These are phyloP conservation scores for Alosa sapidissima DNA, from an alignment of 2,797 vertebrate species.

Conservation along the genomic window DNA sequence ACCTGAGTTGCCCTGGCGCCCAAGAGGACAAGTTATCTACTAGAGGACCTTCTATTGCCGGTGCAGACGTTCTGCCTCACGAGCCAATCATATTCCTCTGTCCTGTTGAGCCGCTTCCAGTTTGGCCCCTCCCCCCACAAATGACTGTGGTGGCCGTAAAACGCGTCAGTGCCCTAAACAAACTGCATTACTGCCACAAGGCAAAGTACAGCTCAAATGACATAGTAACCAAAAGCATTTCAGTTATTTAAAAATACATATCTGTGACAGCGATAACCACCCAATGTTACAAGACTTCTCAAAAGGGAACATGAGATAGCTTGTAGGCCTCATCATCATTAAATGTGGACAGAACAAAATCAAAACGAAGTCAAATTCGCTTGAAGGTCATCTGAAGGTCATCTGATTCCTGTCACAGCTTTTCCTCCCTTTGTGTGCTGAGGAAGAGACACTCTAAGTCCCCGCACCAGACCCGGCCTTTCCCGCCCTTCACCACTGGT, in stretches of 20 bases:
- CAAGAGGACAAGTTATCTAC: neutral
- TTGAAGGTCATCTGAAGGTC: neutral
- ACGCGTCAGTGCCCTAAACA: neutral
- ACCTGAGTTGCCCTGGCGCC: neutral
- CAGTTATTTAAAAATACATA: neutral
- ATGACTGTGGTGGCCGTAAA: neutral
- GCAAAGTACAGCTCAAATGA: neutral
- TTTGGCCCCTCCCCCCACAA: neutral
- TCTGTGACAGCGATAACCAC: neutral
- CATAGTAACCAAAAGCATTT: neutral
- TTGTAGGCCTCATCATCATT: neutral
- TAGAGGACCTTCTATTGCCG: neutral
- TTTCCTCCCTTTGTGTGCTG: neutral
- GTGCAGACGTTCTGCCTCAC: neutral
- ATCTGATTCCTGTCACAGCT: neutral
- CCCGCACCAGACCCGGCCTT: neutral
- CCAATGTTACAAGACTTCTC: neutral
- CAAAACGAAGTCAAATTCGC: neutral
- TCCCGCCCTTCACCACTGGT: neutral
- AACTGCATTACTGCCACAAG: neutral
- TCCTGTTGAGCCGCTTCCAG: neutral
- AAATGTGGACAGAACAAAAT: neutral
- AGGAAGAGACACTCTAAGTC: neutral
- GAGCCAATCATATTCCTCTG: neutral
- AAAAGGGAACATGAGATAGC: neutral